Base-by-base conservation (phyloP, 2,113 vertebrate species). In the Sylvietta virens region DNA sequence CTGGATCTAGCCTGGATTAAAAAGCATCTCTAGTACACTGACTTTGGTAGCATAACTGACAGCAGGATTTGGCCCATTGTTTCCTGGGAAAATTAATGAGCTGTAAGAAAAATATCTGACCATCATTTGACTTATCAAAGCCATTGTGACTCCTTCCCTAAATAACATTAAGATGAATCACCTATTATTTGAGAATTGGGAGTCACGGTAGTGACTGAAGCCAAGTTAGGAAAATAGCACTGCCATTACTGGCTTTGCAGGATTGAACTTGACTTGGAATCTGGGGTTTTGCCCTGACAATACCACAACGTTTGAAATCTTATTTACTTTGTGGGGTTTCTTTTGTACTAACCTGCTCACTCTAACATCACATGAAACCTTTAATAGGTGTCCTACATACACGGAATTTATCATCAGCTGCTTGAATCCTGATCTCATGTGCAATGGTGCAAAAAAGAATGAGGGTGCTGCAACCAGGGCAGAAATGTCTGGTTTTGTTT, bases 251-350 rank as follows among this genome's bases (percentile, higher is more conserved):
- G 62, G 58, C 81, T 67, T 22, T 86, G 92, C 98, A 98, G 97
- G 98, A 96, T 84, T 73, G 60, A 94, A 97, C 98, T 97, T 96
- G 98, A 97, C 82, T 88, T 93, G 96, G 96, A 96, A 96, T 95
- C 95, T 82, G 47, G 89, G 92, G 96, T 95, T 93, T 90, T 85
- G 92, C 95, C 94, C 87, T 86, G 95, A 82, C 94, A 93, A 71
- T 70, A 73, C 92, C 90, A 96, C 94, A 86, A 78, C 8, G 67
- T 96, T 94, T 86, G 90, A 95, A 92, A 90, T 92, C 72, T 81
- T 90, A 48, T 97, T 98, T 97, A 95, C 89, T 95, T 95, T 92
- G n/a, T 80, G 82, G 93, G 82, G 92, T 69, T 96, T 96, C 95
- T 95, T 77, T 94, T 95, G 92, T 96, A 92, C 67, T 89, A 95